A percentile compares a stretch with the other conserved stretches of the same genome.
These are phyloP conservation scores for Polymixis flavicincta DNA, from an alignment of 2,888 invertebrate genomes.

Conservation along the genomic window DNA sequence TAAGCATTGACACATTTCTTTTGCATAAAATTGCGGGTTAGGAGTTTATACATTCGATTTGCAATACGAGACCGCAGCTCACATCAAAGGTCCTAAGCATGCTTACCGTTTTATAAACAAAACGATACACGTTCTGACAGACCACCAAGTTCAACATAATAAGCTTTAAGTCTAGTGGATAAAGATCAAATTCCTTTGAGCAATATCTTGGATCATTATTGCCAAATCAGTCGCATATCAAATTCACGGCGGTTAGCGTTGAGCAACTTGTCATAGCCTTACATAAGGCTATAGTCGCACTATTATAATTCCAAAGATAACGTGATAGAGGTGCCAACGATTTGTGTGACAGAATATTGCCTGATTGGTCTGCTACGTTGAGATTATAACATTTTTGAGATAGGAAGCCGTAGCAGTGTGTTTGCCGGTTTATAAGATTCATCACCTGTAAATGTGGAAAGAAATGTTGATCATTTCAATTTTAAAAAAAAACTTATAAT, in stretches of 20 bases:
- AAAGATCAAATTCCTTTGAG: constrained; percentile 35
- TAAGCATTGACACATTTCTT: constrained; percentile 4
- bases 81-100: constrained; percentile 39
- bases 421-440: constrained; percentile 5
- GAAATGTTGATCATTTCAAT: background rate
- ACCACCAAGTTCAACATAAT: background rate
- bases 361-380: constrained; percentile 30
- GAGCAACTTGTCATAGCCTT: constrained; percentile 63
- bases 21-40: background rate
- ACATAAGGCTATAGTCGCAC: constrained; percentile 72
- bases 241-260: constrained; percentile 60
- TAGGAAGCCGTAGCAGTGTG: background rate
- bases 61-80: constrained; percentile 1
- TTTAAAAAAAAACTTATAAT: too few species aligned
- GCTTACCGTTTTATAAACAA: constrained; percentile 39
- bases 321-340: constrained; percentile 54
- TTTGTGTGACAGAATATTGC: constrained; percentile 49
- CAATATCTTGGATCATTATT: constrained; percentile 38
- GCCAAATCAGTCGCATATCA: constrained; percentile 61
- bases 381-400: constrained; percentile 9
- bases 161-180: background rate
- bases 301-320: constrained; percentile 78
- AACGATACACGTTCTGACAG: constrained; percentile 36
- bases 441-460: too few species aligned
- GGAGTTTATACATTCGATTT: constrained; percentile 8